Conservation (phyloP, 1,140 invertebrate genomes). For the Orius insidiosus region DNA sequence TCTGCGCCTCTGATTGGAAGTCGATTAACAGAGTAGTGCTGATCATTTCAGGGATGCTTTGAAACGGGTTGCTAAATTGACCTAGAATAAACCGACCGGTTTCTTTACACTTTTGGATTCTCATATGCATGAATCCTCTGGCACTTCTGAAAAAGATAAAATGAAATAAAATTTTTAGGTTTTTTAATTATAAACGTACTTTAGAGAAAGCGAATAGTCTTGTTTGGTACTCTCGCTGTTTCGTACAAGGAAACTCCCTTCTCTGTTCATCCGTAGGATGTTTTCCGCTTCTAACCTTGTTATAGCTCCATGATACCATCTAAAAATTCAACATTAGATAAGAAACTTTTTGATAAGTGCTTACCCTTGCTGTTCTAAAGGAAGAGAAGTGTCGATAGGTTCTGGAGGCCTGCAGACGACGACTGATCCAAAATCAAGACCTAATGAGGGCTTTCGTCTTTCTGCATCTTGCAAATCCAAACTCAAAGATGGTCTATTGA, state of each 20-base stretch:
- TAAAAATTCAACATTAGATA: no score
- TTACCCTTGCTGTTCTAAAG: no score
- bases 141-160: conserved; percentile 52
- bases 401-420: no score
- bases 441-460: no score
- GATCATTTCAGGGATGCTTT: conserved; percentile 82
- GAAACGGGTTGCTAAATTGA: conserved; percentile 78
- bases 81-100: conserved; percentile 66
- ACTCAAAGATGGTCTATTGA: no score
- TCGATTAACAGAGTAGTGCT: conserved; percentile 78
- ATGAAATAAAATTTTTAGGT: no score
- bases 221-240: conserved; percentile 84
- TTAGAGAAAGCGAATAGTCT: conserved; percentile 82
- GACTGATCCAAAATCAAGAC: no score
- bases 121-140: conserved; percentile 88
- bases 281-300: conserved; percentile 79
- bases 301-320: conserved; percentile 81
- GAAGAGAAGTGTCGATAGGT: no score
- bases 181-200: no score
- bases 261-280: conserved; percentile 55
- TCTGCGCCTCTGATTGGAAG: conserved; percentile 89
- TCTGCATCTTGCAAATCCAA: no score
- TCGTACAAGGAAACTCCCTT: conserved; percentile 83
- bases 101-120: conserved; percentile 59
- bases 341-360: no score